A percentile compares a stretch with the other conserved stretches of the same genome.
phyloP scores from a whole-genome alignment of 2,888 invertebrate genomes.

The Polia nebulosa region DNA sequence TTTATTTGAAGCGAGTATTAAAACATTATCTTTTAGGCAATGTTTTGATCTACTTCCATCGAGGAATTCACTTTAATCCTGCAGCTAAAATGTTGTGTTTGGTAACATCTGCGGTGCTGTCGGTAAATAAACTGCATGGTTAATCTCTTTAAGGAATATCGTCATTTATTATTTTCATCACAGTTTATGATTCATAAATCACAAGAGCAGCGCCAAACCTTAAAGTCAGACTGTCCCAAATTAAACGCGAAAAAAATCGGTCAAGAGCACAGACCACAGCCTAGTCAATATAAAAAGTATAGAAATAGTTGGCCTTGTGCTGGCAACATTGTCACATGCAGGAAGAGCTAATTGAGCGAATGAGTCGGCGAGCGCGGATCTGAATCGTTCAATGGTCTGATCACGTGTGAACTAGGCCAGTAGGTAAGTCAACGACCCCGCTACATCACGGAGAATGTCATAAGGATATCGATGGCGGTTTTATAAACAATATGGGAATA shows the following conservation, averaged over 20 bases:
- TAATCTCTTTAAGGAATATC: not conserved
- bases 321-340: conserved; percentile 79
- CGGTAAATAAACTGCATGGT: conserved; percentile 31
- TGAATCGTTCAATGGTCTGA: conserved; percentile 80
- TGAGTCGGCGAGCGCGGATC: conserved; percentile 79
- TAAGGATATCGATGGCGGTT: conserved; percentile 58
- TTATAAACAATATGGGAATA: conserved; percentile 21
- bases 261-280: conserved; percentile 56
- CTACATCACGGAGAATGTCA: conserved; percentile 60
- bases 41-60: conserved; percentile 50
- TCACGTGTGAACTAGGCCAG: conserved; percentile 87
- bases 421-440: conserved; percentile 80
- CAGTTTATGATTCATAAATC: conserved; percentile 18
- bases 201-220: not conserved
- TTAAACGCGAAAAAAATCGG: conserved; percentile 48
- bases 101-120: conserved; percentile 20
- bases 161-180: conserved; percentile 22
- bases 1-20: conserved; percentile 53
- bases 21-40: conserved; percentile 52
- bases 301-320: conserved; percentile 78
- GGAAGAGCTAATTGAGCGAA: conserved; percentile 86
- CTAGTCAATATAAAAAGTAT: conserved; percentile 56
- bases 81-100: conserved; percentile 16
- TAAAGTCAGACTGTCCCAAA: conserved; percentile 1
- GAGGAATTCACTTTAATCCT: conserved; percentile 35